Conservation (phyloP, 2,797 vertebrate species). For the Eurystomus glaucurus region DNA sequence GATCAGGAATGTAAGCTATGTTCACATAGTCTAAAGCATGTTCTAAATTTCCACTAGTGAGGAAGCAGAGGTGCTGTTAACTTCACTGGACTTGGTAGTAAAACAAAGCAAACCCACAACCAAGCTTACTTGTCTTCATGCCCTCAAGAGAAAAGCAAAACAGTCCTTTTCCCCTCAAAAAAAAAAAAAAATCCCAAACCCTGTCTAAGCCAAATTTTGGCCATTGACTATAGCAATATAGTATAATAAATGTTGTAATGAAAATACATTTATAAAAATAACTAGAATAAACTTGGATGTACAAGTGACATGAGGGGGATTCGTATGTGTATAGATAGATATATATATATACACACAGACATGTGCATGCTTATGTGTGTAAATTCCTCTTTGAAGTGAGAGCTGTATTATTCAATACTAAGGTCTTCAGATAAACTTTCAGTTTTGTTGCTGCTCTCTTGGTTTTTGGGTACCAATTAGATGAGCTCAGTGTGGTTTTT, state of each 20-base stretch:
- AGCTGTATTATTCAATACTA: neutral
- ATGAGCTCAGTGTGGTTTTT: neutral
- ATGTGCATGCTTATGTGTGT: neutral
- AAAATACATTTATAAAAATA: neutral
- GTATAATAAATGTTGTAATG: neutral
- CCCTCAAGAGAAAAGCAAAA: neutral
- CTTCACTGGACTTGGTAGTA: neutral
- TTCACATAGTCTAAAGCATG: neutral
- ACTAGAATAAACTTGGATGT: neutral
- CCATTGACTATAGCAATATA: neutral
- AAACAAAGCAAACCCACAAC: neutral
- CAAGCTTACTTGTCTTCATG: neutral
- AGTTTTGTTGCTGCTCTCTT: neutral
- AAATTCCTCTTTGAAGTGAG: neutral
- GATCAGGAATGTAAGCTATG: neutral
- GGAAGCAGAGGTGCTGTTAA: neutral
- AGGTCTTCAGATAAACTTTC: neutral
- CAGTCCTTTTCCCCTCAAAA: no score
- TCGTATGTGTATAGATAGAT: fast-evolving
- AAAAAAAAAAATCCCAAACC: neutral
- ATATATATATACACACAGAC: neutral
- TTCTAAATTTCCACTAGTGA: neutral
- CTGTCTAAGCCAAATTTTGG: neutral
- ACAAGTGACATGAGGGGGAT: neutral
- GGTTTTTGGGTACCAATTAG: neutral